phyloP scores from a whole-genome alignment of 2,113 vertebrate genomes.

The Pelobates fuscus region DNA sequence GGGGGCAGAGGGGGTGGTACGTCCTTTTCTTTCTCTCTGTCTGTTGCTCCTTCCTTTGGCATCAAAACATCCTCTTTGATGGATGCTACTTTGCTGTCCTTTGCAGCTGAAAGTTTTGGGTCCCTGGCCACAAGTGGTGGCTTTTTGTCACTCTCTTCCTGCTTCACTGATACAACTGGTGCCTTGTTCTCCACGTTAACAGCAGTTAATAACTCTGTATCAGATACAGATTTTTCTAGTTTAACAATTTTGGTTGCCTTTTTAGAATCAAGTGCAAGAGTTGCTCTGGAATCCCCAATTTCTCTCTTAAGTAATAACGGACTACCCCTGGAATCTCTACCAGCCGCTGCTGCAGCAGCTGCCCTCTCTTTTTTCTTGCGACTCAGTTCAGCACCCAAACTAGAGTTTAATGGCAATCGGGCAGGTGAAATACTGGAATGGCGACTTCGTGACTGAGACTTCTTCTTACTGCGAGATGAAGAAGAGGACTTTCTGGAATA shows the following conservation, averaged over 20 bases:
- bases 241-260: slow-evolving; percentile 67
- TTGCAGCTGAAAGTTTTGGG: slow-evolving; percentile 65
- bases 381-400: slow-evolving; percentile 91
- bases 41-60: slow-evolving; percentile 66
- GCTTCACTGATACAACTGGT: slow-evolving; percentile 60
- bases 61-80: slow-evolving; percentile 66
- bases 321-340: slow-evolving; percentile 71
- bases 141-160: slow-evolving; percentile 73
- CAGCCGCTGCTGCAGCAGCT: slow-evolving; percentile 81
- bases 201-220: slow-evolving; percentile 59
- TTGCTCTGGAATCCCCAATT: slow-evolving; percentile 57
- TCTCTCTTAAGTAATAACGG: slow-evolving; percentile 66
- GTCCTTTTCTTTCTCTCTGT: slow-evolving; percentile 65
- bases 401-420: slow-evolving; percentile 87
- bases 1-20: slow-evolving; percentile 66
- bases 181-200: slow-evolving; percentile 64
- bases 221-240: slow-evolving; percentile 65
- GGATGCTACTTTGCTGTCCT: slow-evolving; percentile 64
- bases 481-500: slow-evolving; percentile 84
- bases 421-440: slow-evolving; percentile 88
- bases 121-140: slow-evolving; percentile 61
- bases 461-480: slow-evolving; percentile 88
- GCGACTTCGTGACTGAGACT: slow-evolving; percentile 82
- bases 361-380: slow-evolving; percentile 92
- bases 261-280: slow-evolving; percentile 61